Base-by-base conservation (phyloP, 1,140 invertebrate genomes). In the Proctacanthus coquilletti region DNA sequence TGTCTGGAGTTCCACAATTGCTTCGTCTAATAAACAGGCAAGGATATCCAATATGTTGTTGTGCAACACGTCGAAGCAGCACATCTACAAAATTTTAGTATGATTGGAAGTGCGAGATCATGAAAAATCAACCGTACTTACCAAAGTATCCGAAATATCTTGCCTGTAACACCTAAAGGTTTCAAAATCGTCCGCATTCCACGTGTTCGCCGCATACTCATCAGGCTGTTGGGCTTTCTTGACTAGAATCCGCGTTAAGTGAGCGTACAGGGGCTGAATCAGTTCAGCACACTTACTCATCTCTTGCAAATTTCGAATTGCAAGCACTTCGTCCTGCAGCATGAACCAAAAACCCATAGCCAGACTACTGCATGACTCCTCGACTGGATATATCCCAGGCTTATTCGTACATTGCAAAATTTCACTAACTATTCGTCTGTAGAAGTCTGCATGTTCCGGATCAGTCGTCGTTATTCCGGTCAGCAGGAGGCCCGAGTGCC, bases 301-400 rank as follows among this genome's bases (percentile, higher is more conserved):
- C 5, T 57, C 45, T 9, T 60, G 51, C 21, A 48, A 48, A 15
- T 42, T 45, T 6, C 42, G 43, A 45, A 56, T 51, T 19, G 57
- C 51, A 18, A 60, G 47, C 4, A 60, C 52, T 42, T 60, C 57
- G 31, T 59, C 57, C 67, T 93, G 87, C 21, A 94, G 61, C 32
- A 79, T 76, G 55, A 84, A 93, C 89, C 89, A 95, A 58, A 93
- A 87, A 1, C 80, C 77, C 60, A 93, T 80, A 1, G 86, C 73
- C 43, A 89, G 67, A 32, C 77, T 80, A 52, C 84, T 89, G 35
- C 77, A 74, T 0, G 70, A 78, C 62, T 92, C 88, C 50, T 92
- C 80, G 3, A 78, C 68, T 0, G 86, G 85, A 65, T 84, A 91
- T 39, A 79, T 69, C 0, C 86, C 84, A 11, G 80, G 76, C 39